Base-by-base conservation (phyloP, 2,113 vertebrate species). In the Vimba vimba region DNA sequence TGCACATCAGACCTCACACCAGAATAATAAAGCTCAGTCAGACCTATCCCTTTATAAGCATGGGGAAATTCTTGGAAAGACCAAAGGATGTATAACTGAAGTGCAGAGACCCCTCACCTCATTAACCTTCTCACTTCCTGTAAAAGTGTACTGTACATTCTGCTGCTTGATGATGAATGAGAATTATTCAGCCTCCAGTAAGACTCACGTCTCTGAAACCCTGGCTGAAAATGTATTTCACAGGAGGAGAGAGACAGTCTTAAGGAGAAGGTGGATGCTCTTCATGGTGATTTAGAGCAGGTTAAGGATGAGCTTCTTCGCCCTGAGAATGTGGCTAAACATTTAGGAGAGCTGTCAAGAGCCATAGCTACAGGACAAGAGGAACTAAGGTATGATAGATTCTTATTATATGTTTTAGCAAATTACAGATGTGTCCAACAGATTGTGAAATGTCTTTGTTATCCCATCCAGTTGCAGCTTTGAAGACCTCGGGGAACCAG, bases 201-300 rank as follows among this genome's bases (percentile, higher is more conserved):
- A 73, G 36, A 73, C 10, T 36, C n/a, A 50, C 25, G 6, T 36
- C 6, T 60, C 43, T 45, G 33, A 36, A 5, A 59, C 50, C 10
- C 19, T 78, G 52, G 27, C 30, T 80, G 36, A 64, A 81, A 27
- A 21, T 66, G 39, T 69, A 13, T 76, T 52, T 64, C 84, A 33
- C 64, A 96, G 93, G 92, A 93, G 85, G 94, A 96, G 78, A 96
- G 95, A 86, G 87, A 89, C 73, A 62, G 89, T 13, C 83, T 97
- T 81, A 96, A 93, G 89, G 90, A 95, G 9, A 93, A 96, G 57
- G 93, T 96, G 50, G 91, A 91, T 83, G 92, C 92, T 71, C 91
- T 96, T 76, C 94, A 96, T 86, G 91, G 88, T 80, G 94, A 95
- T 64, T 90, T 96, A 79, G 93, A 93, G 80, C 87, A 92, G 73